These are phyloP conservation scores for Ailurus styani DNA, from an alignment of 2,113 vertebrate genomes.

Conservation along the genomic window DNA sequence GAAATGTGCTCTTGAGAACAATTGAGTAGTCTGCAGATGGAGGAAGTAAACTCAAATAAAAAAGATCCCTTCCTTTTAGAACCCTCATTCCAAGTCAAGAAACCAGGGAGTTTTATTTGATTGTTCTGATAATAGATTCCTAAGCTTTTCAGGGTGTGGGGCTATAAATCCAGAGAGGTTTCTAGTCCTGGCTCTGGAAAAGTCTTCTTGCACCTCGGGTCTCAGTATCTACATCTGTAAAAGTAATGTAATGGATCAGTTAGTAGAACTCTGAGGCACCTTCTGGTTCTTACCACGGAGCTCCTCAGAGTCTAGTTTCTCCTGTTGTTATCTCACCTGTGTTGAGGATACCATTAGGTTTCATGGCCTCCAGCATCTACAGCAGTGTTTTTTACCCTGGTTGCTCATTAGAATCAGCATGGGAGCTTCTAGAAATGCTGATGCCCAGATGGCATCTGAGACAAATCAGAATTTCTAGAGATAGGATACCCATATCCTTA, in stretches of 20 bases:
- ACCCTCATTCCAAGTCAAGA: neutral
- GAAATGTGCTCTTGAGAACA: neutral
- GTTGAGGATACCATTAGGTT: neutral
- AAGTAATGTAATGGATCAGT: neutral
- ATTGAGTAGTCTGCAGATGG: neutral
- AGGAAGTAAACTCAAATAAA: neutral
- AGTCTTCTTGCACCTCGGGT: neutral
- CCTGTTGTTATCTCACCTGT: neutral
- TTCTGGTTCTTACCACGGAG: neutral
- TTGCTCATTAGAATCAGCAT: neutral
- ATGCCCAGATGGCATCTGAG: neutral
- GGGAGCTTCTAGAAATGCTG: neutral
- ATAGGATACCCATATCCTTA: neutral
- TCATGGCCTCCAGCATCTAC: neutral
- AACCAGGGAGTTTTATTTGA: neutral
- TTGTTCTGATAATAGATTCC: neutral
- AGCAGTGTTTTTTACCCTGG: neutral
- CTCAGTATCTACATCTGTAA: neutral
- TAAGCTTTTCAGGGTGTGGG: neutral
- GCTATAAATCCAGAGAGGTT: neutral
- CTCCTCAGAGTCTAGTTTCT: neutral
- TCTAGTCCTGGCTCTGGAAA: neutral
- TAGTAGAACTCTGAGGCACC: neutral
- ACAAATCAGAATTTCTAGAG: neutral
- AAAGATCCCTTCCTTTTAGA: neutral